phyloP scores from a whole-genome alignment of 2,113 vertebrate genomes.

The Octodon degus region DNA sequence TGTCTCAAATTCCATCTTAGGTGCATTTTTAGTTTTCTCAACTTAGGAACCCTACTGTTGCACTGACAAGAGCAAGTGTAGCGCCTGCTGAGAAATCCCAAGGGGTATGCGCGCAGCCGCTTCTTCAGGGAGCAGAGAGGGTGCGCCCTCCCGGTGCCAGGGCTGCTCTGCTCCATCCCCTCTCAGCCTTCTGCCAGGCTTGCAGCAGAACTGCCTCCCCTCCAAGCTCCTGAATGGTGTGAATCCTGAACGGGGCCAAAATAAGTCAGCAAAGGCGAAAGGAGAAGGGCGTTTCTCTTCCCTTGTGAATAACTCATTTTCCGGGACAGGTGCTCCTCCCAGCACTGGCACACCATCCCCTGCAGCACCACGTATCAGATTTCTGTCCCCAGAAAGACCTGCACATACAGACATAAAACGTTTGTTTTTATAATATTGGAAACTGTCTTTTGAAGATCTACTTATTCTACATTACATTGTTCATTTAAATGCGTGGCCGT shows the following conservation, averaged over 20 bases:
- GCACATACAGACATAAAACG: not conserved
- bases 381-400: not conserved
- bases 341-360: not conserved
- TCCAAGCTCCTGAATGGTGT: not conserved
- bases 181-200: not conserved
- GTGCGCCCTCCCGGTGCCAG: too few species aligned
- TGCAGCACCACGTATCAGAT: not conserved
- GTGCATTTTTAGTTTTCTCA: not conserved
- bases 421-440: not conserved
- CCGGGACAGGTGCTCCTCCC: not conserved
- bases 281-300: not conserved
- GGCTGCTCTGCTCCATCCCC: not conserved
- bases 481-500: not conserved
- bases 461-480: not conserved
- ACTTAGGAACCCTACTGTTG: not conserved
- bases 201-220: not conserved
- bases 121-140: not conserved
- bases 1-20: constrained; percentile 8
- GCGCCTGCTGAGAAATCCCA: not conserved
- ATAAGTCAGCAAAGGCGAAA: not conserved
- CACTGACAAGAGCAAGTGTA: not conserved
- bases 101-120: not conserved
- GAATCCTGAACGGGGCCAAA: too few species aligned
- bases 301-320: not conserved
- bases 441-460: not conserved